A percentile compares a stretch with the other conserved stretches of the same genome.
Evolutionary conservation across 1,140 invertebrate genomes (phyloP).

Genomic region (Drosophila littoralis): DNA sequence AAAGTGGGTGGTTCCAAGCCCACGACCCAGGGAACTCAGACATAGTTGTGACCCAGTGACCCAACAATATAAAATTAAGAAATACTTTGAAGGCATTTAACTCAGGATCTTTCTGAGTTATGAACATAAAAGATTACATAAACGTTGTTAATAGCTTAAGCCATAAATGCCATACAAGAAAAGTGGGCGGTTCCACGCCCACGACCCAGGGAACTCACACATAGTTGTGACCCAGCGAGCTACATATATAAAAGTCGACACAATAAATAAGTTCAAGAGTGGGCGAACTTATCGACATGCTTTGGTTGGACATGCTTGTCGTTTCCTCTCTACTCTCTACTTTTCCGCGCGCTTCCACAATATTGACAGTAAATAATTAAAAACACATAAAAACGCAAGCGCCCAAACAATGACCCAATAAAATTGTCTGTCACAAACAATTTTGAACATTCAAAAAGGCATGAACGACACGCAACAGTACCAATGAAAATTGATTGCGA

Average conservation of each 20-base stretch:
- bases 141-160: not conserved
- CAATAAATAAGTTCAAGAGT: conserved; percentile 23
- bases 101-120: conserved; percentile 3
- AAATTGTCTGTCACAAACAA: conserved; percentile 46
- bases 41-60: not conserved
- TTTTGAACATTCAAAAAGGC: conserved; percentile 41
- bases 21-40: conserved; percentile 6
- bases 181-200: conserved; percentile 11
- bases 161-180: not conserved
- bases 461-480: conserved; percentile 22
- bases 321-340: not conserved
- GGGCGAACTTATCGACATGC: conserved; percentile 7
- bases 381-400: conserved; percentile 35
- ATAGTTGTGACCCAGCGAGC: not conserved
- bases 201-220: conserved; percentile 1
- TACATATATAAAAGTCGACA: conserved; percentile 9
- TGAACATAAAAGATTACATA: not conserved
- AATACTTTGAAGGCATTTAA: not conserved
- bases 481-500: conserved; percentile 29
- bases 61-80: no score
- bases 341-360: not conserved
- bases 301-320: conserved; percentile 8
- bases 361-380: conserved; percentile 54
- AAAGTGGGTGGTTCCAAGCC: conserved; percentile 11
- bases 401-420: conserved; percentile 54